Conservation (phyloP, 2,888 invertebrate genomes). For the Criorhina ranunculi region DNA sequence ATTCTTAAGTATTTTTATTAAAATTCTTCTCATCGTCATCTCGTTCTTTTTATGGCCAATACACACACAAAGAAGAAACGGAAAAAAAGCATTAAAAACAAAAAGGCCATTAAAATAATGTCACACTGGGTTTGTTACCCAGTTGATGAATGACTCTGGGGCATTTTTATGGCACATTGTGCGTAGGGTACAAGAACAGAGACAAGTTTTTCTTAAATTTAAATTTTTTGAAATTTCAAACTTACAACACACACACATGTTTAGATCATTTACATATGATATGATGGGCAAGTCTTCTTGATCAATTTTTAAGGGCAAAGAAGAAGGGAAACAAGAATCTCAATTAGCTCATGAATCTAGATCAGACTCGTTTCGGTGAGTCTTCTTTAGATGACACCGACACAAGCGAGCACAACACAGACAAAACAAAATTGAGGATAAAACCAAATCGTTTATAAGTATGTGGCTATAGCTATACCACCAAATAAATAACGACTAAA, state of each 20-base stretch:
- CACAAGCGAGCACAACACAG: neutral
- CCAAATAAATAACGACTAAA: slow-evolving; percentile 74
- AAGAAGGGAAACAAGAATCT: slow-evolving; percentile 36
- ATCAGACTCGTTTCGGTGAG: slow-evolving; percentile 45
- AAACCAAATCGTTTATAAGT: slow-evolving; percentile 32
- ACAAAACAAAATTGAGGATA: slow-evolving; percentile 8
- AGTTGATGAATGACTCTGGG: slow-evolving; percentile 75
- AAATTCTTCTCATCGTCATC: slow-evolving; percentile 57
- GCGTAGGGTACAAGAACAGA: slow-evolving; percentile 59
- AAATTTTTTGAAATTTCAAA: slow-evolving; percentile 51
- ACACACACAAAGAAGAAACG: slow-evolving; percentile 7
- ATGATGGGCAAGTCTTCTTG: slow-evolving; percentile 3
- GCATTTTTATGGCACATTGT: slow-evolving; percentile 74
- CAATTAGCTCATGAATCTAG: slow-evolving; percentile 67
- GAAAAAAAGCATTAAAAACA: slow-evolving; percentile 63
- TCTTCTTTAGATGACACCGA: slow-evolving; percentile 54
- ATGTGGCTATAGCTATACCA: slow-evolving; percentile 48
- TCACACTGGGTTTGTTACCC: slow-evolving; percentile 71
- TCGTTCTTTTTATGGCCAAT: slow-evolving; percentile 49
- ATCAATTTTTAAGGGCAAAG: slow-evolving; percentile 14
- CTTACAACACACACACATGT: slow-evolving; percentile 33
- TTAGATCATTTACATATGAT: slow-evolving; percentile 11
- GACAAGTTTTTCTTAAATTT: slow-evolving; percentile 25
- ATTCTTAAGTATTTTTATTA: slow-evolving; percentile 48
- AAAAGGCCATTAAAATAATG: slow-evolving; percentile 74